A percentile compares a stretch with the other conserved stretches of the same genome.
Evolutionary conservation across 2,888 invertebrate species (phyloP).

Genomic region (Apantesis nais): DNA sequence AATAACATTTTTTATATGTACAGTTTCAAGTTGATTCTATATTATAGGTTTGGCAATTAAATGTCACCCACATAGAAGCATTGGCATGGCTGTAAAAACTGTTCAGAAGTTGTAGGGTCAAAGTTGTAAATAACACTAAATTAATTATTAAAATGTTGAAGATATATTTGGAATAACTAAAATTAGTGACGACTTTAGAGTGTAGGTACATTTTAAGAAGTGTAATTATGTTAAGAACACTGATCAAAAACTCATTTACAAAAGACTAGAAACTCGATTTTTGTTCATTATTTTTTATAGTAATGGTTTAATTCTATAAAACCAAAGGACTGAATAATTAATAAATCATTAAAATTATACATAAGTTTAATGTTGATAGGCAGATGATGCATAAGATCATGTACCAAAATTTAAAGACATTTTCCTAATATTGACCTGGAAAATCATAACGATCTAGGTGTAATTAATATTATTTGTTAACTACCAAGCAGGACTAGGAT

Average conservation of each 20-base stretch:
- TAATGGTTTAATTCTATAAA: slow-evolving; percentile 20
- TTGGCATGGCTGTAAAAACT: slow-evolving; percentile 41
- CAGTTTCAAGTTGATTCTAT: slow-evolving; percentile 43
- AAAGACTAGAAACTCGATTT: neutral
- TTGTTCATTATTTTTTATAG: slow-evolving; percentile 18
- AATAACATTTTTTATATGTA: slow-evolving; percentile 49
- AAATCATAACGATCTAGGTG: neutral
- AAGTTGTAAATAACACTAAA: slow-evolving; percentile 48
- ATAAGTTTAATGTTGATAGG: slow-evolving; percentile 1
- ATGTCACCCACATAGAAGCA: slow-evolving; percentile 28
- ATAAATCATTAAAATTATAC: slow-evolving; percentile 8
- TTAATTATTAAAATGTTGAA: slow-evolving; percentile 43
- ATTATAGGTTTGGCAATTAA: slow-evolving; percentile 37
- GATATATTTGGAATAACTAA: slow-evolving; percentile 40
- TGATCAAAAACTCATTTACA: neutral
- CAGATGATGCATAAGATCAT: neutral
- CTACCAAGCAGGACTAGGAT: neutral
- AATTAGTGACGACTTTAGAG: slow-evolving; percentile 37
- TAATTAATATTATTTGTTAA: neutral
- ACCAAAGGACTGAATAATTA: slow-evolving; percentile 38
- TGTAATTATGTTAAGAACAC: slow-evolving; percentile 6
- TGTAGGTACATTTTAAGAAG: slow-evolving; percentile 38
- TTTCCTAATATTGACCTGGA: no score
- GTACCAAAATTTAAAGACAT: no score
- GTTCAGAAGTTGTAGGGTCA: slow-evolving; percentile 44